Evolutionary conservation across 1,140 invertebrate genomes (phyloP), one percentile per base, ranked within the genome.

Genomic region (Sycobia sp.): DNA sequence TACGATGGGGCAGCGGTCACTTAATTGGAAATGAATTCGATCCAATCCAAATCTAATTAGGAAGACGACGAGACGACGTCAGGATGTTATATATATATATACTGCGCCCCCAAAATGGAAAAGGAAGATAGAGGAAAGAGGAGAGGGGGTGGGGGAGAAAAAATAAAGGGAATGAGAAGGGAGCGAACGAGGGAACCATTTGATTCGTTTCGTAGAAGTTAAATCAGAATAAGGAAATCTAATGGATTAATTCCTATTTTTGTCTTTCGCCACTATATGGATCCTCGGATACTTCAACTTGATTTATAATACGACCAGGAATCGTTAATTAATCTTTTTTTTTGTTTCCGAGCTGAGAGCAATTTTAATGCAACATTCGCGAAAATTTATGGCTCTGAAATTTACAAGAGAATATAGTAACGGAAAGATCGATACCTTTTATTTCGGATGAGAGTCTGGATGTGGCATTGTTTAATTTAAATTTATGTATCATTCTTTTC

Each of bases 1-100:
- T 22, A 54, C 34, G 34, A 49, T 29, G 36, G 36, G 22, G 0
- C 38, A 4, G n/a, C 39, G 56, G 60, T 54, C 44, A 62, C 64
- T 73, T 75, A 73, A 73, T 75, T 70, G 69, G 65, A 61, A 73
- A 71, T 73, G 70, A 75, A 75, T 75, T 73, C 66, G 70, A 74
- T 73, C 72, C 68, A 73, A 74, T 76, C 70, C 68, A 68, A 70
- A 71, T 70, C 67, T 63, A 73, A 76, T 75, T 73, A 71, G 67
- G 60, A 23, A 62, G 27, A 49, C 18, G 34, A 53, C 49, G 20
- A n/a, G n/a, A n/a, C 57, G 64, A 57, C 57, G 51, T 53, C 41
- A 39, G 14, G 44, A n/a, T 32, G 34, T 41, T 51, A 63, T 62
- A 66, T 36, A n/a, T n/a, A n/a, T 53, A 16, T 60, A 55, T 51